phyloP scores from a whole-genome alignment of 2,888 invertebrate genomes.

The Electrophaes corylata region DNA sequence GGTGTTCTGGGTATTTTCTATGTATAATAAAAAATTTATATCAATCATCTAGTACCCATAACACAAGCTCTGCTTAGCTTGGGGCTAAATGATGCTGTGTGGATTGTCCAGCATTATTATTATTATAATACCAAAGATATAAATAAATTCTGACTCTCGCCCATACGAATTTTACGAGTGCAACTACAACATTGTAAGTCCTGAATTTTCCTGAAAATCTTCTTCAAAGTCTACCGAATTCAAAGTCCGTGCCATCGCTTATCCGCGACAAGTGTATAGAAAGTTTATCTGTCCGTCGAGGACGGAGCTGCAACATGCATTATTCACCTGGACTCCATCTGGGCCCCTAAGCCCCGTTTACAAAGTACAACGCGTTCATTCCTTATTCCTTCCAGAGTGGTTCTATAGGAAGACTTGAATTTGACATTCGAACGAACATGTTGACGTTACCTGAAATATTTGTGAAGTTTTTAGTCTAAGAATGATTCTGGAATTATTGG shows the following conservation, averaged over 20 bases:
- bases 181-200: conserved; percentile 22
- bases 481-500: no score
- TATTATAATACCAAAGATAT: no score
- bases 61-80: no score
- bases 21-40: no score
- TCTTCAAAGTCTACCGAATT: conserved; percentile 15
- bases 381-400: conserved; percentile 20
- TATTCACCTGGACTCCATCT: conserved; percentile 45
- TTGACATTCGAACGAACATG: conserved; percentile 18
- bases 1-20: no score
- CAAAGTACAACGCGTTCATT: conserved; percentile 37
- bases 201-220: conserved; percentile 22
- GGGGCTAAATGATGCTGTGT: no score
- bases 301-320: conserved; percentile 43
- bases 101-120: no score
- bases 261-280: conserved; percentile 33
- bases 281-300: conserved; percentile 35
- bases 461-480: not conserved
- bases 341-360: conserved; percentile 38
- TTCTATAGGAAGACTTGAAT: conserved; percentile 13
- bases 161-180: no score
- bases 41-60: no score
- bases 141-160: no score
- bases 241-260: conserved; percentile 29
- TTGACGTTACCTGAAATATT: not conserved